Evolutionary conservation across 2,797 vertebrate genomes (phyloP), one percentile per base, ranked within the genome.

Genomic region (Acomys russatus): DNA sequence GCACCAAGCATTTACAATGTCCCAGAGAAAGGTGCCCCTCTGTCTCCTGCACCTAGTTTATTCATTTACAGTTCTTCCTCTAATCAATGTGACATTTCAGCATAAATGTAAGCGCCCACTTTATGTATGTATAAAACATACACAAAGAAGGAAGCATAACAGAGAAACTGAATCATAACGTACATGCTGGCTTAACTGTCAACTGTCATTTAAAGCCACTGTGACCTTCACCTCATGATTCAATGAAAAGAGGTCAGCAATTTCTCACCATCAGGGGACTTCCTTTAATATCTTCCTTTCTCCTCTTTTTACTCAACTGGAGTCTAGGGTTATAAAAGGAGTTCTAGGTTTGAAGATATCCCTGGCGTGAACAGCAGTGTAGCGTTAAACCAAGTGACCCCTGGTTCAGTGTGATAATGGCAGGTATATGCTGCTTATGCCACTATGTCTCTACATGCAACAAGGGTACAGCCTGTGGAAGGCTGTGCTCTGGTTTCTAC

Each of bases 21-120:
- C 23, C 33, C 9, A 0, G 35, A 33, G 33, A 64, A 49, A 64
- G 12, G 0, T 0, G 0, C 1, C 14, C 33, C 38, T 14, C 28
- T 49, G 12, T 20, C 0, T 44, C 51, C 14, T 35, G 11, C 23
- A 35, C 33, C 33, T 20, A 9, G 23, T 20, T 38, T 49, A 7
- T 1, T 17, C 10, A 20, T 35, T 11, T 28, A 63, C 2, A 25
- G 25, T 6, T 44, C 3, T 38, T 56, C 12, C 28, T 23, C 68
- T 87, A 64, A 64, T 28, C 23, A 79, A 73, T 51, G 35, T n/a
- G 28, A 20, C 66, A 54, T 61, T 83, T n/a, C 44, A 51, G 56
- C 61, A 71, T 94, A 77, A 90, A 22, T 74, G 3, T 54, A 78
- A 6, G 12, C 35, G 30, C 44, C 20, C 23, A 49, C 49, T 91